Base-by-base conservation (phyloP, 2,797 vertebrate species). In the Gouania willdenowi region DNA sequence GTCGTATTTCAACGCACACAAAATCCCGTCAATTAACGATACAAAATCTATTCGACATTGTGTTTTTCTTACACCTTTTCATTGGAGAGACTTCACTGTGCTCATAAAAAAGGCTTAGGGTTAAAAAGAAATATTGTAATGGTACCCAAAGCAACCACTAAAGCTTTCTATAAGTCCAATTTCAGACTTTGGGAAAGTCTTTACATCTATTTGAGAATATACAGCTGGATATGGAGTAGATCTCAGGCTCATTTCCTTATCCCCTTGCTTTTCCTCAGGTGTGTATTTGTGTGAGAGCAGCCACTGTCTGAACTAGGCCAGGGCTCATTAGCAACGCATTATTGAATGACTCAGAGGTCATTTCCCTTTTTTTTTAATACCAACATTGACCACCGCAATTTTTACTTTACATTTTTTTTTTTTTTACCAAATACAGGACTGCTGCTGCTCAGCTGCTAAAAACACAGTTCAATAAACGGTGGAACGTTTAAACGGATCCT, bases 281-380 rank as follows among this genome's bases (percentile, higher is more conserved):
- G 14, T 14, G 3, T 24, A 24, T 45, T 81, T 88, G 84, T 89
- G 75, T 83, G 82, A 82, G 82, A 73, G 70, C 64, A 73, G 75
- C 82, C 85, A n/a, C 80, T 82, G 67, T 81, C 16, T 87, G 85
- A 66, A 87, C 76, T 89, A 85, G 83, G 85, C 91, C 84, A 88
- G 83, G 75, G 79, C 89, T 93, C 93, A 94, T 94, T 91, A 92
- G 89, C 88, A 89, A 87, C 86, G 75, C 81, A 87, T 90, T 80
- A 92, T 89, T 91, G 87, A 92, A 87, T 66, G 60, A 42, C 84
- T 83, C 87, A 90, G 87, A 47, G 54, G 89, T 94, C 89, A 92
- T 93, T 94, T 93, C 89, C 88, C 77, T 75, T 84, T 85, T 89
- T 75, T 84, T 85, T 89, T 92, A 93, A 91, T 89, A 91, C 89